Percentiles rank a stretch among this genome's conserved stretches.
phyloP scores from a whole-genome alignment of 2,888 invertebrate genomes.

The Mimachlamys varia region DNA sequence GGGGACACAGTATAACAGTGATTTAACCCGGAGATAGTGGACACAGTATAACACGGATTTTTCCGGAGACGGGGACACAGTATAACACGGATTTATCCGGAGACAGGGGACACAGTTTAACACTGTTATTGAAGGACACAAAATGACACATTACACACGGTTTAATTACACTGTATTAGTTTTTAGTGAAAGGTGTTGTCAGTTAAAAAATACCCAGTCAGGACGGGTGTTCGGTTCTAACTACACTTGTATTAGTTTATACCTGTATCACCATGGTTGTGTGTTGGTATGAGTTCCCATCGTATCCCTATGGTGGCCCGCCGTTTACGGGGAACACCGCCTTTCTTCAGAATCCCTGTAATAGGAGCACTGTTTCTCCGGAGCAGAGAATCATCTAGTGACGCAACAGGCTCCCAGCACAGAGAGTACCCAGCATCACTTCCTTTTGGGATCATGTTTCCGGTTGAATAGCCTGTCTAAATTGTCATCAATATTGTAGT shows the following conservation, averaged over 20 bases:
- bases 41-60: background rate
- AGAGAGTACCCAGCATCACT: background rate
- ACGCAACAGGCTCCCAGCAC: background rate
- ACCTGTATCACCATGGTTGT: background rate
- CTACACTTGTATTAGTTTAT: background rate
- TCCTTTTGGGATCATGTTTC: background rate
- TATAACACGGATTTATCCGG: background rate
- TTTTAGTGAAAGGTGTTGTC: too few species aligned
- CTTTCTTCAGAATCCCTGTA: constrained; percentile 3
- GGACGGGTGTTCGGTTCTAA: too few species aligned
- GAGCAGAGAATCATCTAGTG: background rate
- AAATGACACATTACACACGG: too few species aligned
- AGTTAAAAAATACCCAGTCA: too few species aligned
- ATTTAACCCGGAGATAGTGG: too few species aligned
- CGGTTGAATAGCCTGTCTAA: background rate
- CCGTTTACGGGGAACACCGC: background rate
- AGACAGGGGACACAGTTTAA: background rate
- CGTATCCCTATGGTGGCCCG: background rate
- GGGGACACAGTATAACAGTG: too few species aligned
- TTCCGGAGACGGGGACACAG: background rate
- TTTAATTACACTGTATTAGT: too few species aligned
- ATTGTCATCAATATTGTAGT: background rate
- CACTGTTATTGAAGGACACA: too few species aligned
- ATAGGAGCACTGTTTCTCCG: background rate
- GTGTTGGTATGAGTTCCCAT: background rate